A percentile compares a stretch with the other conserved stretches of the same genome.
These are phyloP conservation scores for Drosophila kikkawai DNA, from an alignment of 1,140 invertebrate genomes.

Conservation along the genomic window DNA sequence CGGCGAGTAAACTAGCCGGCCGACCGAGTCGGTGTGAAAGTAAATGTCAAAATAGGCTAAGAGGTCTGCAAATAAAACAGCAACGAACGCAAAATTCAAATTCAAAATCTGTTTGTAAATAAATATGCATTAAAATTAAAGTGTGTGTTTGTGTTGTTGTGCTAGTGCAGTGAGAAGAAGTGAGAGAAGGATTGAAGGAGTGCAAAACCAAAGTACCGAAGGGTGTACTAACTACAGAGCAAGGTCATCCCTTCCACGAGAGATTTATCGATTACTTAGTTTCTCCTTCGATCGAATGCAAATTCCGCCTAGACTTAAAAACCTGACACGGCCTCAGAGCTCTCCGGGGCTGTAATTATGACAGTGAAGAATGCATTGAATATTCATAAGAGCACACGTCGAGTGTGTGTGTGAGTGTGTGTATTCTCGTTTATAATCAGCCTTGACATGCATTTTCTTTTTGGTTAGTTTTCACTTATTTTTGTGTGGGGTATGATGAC, in stretches of 20 bases:
- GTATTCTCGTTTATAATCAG: constrained; percentile 57
- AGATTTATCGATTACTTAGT: constrained; percentile 25
- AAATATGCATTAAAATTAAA: constrained; percentile 29
- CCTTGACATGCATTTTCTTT: constrained; percentile 71
- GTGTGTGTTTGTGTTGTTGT: constrained; percentile 5
- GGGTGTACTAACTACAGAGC: constrained; percentile 37
- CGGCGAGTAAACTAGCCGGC: constrained; percentile 89
- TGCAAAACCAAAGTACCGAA: constrained; percentile 60
- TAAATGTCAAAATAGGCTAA: constrained; percentile 91
- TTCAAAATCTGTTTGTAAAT: background rate
- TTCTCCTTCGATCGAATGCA: constrained; percentile 31
- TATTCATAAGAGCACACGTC: constrained; percentile 68
- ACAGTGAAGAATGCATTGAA: constrained; percentile 76
- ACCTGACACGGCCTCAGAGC: constrained; percentile 35
- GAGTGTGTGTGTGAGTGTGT: constrained; percentile 5
- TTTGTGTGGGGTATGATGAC: background rate
- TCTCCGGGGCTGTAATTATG: constrained; percentile 63
- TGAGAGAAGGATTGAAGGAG: constrained; percentile 20
- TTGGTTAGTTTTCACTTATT: constrained; percentile 17
- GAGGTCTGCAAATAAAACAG: constrained; percentile 89
- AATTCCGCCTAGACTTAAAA: constrained; percentile 17
- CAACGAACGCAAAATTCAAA: constrained; percentile 43
- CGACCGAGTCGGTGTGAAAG: constrained; percentile 92
- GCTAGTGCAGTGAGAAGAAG: constrained; percentile 30
- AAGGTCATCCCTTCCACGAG: constrained; percentile 17